Conservation (phyloP, 2,113 vertebrate species). For the Agapornis roseicollis region DNA sequence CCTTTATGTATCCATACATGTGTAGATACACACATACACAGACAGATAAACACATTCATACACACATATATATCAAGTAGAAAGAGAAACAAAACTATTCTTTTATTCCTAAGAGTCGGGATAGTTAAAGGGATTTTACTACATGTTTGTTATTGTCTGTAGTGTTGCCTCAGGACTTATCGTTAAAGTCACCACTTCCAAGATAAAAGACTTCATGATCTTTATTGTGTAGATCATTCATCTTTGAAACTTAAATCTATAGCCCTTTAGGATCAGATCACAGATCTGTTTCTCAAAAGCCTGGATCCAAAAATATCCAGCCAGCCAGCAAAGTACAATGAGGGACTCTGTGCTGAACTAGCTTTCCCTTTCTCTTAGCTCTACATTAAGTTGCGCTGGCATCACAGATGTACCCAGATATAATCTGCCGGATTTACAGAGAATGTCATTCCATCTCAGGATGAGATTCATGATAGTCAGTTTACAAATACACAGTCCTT, state of each 20-base stretch:
- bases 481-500: neutral
- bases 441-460: neutral
- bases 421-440: neutral
- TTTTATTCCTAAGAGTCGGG: neutral
- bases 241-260: neutral
- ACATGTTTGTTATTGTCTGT: neutral
- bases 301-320: neutral
- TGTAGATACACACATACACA: neutral
- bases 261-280: neutral
- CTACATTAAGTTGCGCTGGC: fast-evolving
- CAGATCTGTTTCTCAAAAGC: neutral
- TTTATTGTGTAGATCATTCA: neutral
- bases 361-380: neutral
- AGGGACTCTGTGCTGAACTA: neutral
- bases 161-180: neutral
- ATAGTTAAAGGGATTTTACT: neutral
- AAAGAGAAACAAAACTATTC: neutral
- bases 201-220: neutral
- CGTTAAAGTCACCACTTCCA: neutral
- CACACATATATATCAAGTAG: neutral
- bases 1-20: neutral
- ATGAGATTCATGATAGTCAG: neutral
- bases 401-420: neutral
- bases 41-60: too few relatives aligned
- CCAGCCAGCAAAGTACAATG: neutral